Evolutionary conservation across 2,888 invertebrate species (phyloP).

Genomic region (Alviniconcha strummeri): DNA sequence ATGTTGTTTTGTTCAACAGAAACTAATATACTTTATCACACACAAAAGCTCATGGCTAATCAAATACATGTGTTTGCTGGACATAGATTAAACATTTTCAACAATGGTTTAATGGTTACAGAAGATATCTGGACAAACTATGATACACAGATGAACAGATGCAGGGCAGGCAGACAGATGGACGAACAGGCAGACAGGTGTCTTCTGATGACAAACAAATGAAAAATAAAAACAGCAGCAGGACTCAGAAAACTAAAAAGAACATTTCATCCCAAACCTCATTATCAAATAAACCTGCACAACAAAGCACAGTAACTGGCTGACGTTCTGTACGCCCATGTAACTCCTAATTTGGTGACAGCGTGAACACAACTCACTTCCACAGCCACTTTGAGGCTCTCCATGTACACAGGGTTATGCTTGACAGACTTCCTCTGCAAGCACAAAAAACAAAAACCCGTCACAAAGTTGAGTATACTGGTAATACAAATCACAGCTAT

Average conservation of each 20-base stretch:
- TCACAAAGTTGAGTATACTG: no score
- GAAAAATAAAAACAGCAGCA: not conserved
- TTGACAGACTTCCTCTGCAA: constrained; percentile 61
- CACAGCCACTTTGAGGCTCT: constrained; percentile 66
- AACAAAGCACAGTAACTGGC: not conserved
- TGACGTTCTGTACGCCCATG: not conserved
- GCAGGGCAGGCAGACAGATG: not conserved
- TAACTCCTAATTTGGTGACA: not conserved
- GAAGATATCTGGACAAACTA: not conserved
- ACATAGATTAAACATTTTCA: not conserved
- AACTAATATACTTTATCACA: no score
- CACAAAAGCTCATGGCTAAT: no score
- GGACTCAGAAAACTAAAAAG: not conserved
- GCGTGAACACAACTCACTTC: constrained; percentile 54
- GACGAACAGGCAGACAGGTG: not conserved
- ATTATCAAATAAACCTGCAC: not conserved
- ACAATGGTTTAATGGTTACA: not conserved
- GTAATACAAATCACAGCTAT: no score
- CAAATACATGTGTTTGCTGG: no score
- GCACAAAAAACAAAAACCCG: not conserved
- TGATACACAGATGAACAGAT: not conserved
- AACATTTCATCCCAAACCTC: not conserved
- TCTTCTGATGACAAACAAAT: no score
- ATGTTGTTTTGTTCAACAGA: no score
- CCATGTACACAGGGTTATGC: constrained; percentile 60